Conservation (phyloP, 1,140 invertebrate genomes). For the Pteromalus puparum region DNA sequence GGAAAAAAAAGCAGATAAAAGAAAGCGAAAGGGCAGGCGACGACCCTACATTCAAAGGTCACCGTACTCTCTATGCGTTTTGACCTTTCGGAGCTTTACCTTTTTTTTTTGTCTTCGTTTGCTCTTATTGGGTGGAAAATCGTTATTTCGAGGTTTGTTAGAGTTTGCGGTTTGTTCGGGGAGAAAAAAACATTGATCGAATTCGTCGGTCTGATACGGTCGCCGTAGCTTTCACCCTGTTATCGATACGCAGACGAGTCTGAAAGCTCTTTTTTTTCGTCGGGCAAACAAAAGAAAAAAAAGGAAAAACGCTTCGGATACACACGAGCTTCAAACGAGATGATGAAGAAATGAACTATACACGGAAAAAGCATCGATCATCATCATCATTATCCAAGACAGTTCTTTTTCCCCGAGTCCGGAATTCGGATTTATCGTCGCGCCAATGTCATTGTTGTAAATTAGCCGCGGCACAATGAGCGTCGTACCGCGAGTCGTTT, state of each 20-base stretch:
- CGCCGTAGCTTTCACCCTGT: not conserved
- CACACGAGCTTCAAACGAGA: not conserved
- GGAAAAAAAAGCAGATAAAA: too few relatives aligned
- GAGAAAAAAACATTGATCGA: not conserved
- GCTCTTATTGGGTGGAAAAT: not conserved
- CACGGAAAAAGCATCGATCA: not conserved
- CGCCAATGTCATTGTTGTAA: constrained; percentile 16
- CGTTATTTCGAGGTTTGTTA: not conserved
- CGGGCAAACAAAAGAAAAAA: not conserved
- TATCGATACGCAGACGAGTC: not conserved
- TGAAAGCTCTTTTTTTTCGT: not conserved
- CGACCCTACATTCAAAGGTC: too few relatives aligned
- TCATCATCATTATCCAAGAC: not conserved
- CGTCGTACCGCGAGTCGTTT: not conserved
- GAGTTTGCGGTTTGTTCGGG: not conserved
- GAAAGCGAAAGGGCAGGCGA: too few relatives aligned
- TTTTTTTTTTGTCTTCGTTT: not conserved
- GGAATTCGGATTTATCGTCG: constrained; percentile 8
- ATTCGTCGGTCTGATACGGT: not conserved
- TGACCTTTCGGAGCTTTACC: too few relatives aligned
- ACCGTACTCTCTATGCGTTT: too few relatives aligned
- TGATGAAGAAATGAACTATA: not conserved
- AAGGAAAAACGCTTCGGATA: not conserved
- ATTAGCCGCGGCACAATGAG: constrained; percentile 16
- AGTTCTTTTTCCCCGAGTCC: constrained; percentile 6